A percentile compares a stretch with the other conserved stretches of the same genome.
Evolutionary conservation across 2,888 invertebrate species (phyloP).

Genomic region (Hedya salicella): DNA sequence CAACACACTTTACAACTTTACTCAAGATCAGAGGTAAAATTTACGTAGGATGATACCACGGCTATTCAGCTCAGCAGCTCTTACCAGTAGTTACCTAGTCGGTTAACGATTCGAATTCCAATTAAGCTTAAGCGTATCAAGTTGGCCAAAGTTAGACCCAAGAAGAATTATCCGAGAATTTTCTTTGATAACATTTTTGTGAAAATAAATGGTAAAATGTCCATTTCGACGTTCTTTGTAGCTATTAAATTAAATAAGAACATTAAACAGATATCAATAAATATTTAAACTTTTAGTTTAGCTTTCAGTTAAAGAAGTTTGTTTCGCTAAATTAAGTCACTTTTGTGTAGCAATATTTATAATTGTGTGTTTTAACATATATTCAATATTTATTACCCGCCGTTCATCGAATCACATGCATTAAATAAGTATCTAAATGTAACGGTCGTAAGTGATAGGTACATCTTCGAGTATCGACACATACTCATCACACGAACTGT

Average conservation of each 20-base stretch:
- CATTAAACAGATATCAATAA: neutral
- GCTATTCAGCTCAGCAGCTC: neutral
- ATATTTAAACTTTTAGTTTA: neutral
- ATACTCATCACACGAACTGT: too few relatives aligned
- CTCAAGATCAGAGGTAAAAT: neutral
- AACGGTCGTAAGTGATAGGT: too few relatives aligned
- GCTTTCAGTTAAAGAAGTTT: neutral
- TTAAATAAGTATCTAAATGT: too few relatives aligned
- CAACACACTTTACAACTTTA: neutral
- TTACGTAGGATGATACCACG: neutral
- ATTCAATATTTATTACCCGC: too few relatives aligned
- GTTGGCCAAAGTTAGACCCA: neutral
- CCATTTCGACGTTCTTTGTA: neutral
- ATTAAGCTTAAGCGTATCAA: conserved; percentile 1
- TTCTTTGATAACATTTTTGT: neutral
- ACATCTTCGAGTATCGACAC: too few relatives aligned
- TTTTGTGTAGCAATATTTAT: neutral
- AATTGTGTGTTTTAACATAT: neutral
- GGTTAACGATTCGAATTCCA: neutral
- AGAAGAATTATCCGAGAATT: conserved; percentile 1
- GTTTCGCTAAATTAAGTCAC: neutral
- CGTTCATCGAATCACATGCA: too few relatives aligned
- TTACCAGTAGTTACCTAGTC: neutral
- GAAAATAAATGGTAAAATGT: conserved; percentile 5
- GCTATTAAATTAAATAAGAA: neutral